Base-by-base conservation (phyloP, 2,797 vertebrate genomes). In the Rhinichthys osculus region DNA sequence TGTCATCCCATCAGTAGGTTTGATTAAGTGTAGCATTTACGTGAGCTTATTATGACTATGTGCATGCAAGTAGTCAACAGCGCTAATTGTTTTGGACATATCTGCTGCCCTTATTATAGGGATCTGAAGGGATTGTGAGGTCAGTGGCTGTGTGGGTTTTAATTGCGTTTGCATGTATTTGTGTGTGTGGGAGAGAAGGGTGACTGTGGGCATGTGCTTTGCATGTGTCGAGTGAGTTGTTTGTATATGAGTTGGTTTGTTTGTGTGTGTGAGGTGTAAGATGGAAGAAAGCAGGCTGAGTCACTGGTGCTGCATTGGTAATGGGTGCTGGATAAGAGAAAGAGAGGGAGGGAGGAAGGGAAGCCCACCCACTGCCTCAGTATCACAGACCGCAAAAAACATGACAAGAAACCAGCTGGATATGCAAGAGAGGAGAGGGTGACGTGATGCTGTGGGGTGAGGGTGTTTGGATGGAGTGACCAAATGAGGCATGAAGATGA, bases 141-240 rank as follows among this genome's bases (percentile, higher is more conserved):
- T 71, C 78, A 64, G 76, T 52, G 21, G 69, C 44, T 70, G 50
- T 70, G 81, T 77, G 78, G 70, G 89, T 62, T 70, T 79, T 54
- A 79, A 85, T 84, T 85, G 81, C 78, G 74, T 86, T 90, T 87
- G 85, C 86, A 90, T 86, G 83, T 79, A 87, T 87, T 87, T 87
- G 80, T 85, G 78, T 84, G 76, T 30, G 78, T 79, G 85, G 74
- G 74, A 82, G 69, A 47, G 77, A 62, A 47, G 52, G 83, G 77
- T 80, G 85, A 80, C 72, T 84, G 84, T 59, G 47, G 33, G 38
- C 78, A 69, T 85, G 64, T 69, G 73, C 78, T 77, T 80, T 74
- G 85, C 57, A 80, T 79, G 87, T 47, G 62, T 59, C 4, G 42
- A 38, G 59, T 72, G 76, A 69, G 70, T 81, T 76, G 69, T 72